A percentile compares a stretch with the other conserved stretches of the same genome.
Conservation (phyloP, 2,113 vertebrate species). For the Forbesichthys papilliferus region DNA sequence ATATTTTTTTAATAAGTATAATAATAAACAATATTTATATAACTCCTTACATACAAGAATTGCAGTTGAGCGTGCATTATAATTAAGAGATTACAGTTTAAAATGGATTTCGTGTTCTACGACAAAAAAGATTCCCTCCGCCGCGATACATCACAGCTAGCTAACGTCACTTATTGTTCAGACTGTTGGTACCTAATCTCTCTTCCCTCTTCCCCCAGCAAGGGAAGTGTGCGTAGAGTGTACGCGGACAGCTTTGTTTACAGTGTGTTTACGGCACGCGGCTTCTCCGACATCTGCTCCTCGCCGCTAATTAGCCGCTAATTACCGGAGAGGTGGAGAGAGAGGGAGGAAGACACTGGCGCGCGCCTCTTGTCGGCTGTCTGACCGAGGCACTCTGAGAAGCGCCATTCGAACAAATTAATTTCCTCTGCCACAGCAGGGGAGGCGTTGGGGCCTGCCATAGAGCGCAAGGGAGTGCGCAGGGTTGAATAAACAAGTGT, state of each 20-base stretch:
- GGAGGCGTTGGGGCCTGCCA: constrained; percentile 17
- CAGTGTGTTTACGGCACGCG: constrained; percentile 88
- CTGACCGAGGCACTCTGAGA: constrained; percentile 86
- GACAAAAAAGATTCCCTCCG: too few species aligned
- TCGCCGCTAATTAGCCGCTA: constrained; percentile 92
- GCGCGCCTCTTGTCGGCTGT: constrained; percentile 81
- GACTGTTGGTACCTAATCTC: too few species aligned
- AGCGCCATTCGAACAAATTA: constrained; percentile 83
- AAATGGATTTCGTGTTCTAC: too few species aligned
- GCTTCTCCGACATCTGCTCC: constrained; percentile 93
- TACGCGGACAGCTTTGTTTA: constrained; percentile 92
- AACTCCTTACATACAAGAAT: too few species aligned
- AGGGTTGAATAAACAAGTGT: too few species aligned
- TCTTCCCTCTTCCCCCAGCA: not conserved
- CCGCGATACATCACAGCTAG: too few species aligned
- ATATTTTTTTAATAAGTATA: too few species aligned
- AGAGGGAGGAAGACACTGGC: constrained; percentile 61
- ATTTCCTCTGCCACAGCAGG: constrained; percentile 53
- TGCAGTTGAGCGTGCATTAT: too few species aligned
- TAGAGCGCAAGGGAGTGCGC: not conserved
- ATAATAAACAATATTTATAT: too few species aligned
- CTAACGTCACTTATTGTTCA: too few species aligned
- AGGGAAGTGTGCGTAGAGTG: constrained; percentile 26
- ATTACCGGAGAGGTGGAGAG: constrained; percentile 87
- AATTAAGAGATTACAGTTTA: too few species aligned